A percentile compares a stretch with the other conserved stretches of the same genome.
These are phyloP conservation scores for Nyctibius bracteatus DNA, from an alignment of 2,113 vertebrate genomes.

Conservation along the genomic window DNA sequence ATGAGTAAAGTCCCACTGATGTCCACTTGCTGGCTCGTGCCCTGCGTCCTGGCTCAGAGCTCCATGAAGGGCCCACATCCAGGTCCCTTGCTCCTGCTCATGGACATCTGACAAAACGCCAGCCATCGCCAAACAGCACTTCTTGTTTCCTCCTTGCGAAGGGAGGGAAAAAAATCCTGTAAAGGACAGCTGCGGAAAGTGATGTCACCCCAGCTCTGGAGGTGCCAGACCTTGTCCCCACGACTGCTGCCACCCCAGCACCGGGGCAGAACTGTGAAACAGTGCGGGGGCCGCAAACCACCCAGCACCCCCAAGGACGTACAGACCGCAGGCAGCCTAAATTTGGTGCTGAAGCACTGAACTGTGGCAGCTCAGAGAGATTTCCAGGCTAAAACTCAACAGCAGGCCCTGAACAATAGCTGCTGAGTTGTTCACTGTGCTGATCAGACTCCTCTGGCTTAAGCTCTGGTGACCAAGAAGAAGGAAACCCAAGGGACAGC, in stretches of 20 bases:
- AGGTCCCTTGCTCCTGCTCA: background rate
- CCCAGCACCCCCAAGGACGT: rapidly evolving
- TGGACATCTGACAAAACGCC: background rate
- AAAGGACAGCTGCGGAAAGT: background rate
- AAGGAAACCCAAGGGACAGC: background rate
- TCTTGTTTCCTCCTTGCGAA: background rate
- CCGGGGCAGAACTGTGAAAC: rapidly evolving
- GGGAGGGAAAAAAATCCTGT: rapidly evolving
- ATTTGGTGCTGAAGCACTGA: background rate
- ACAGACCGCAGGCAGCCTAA: background rate
- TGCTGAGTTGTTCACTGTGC: background rate
- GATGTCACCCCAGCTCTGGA: background rate
- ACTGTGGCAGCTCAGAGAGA: background rate
- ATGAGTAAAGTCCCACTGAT: rapidly evolving
- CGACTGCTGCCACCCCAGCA: background rate
- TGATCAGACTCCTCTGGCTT: background rate
- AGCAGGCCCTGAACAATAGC: background rate
- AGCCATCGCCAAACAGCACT: background rate
- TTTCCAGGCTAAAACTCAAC: background rate
- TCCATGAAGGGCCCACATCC: rapidly evolving
- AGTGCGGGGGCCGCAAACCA: rapidly evolving
- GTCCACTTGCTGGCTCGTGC: rapidly evolving
- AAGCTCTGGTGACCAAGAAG: background rate
- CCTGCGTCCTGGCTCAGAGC: rapidly evolving
- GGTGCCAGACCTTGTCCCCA: background rate